These are phyloP conservation scores for Anniella stebbinsi DNA, from an alignment of 2,797 vertebrate species.

Conservation along the genomic window DNA sequence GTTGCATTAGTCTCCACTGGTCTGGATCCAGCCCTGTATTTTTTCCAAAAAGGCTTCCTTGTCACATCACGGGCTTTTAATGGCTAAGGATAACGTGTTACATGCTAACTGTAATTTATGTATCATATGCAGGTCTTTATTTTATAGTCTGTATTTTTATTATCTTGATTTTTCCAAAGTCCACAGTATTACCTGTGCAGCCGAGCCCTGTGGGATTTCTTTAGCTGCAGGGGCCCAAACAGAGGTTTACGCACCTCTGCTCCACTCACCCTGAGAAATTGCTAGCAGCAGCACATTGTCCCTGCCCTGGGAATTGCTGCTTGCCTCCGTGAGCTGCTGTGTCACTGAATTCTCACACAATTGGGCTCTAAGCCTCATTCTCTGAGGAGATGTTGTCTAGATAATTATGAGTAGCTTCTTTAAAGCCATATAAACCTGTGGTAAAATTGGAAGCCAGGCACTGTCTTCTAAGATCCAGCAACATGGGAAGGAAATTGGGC, in stretches of 20 bases:
- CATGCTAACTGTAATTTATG: neutral
- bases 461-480: neutral
- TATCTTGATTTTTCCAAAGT: neutral
- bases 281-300: neutral
- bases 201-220: neutral
- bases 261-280: neutral
- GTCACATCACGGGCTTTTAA: neutral
- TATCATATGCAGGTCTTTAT: neutral
- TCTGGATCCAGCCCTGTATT: neutral
- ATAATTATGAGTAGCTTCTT: constrained; percentile 10
- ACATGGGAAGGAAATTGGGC: neutral
- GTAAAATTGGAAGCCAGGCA: neutral
- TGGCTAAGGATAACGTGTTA: neutral
- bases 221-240: neutral
- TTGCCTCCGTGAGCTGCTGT: neutral
- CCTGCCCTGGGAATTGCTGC: neutral
- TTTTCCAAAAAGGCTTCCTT: neutral
- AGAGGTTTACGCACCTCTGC: neutral
- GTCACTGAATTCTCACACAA: neutral
- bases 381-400: constrained; percentile 2
- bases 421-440: neutral
- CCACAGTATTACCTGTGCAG: neutral
- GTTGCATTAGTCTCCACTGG: neutral
- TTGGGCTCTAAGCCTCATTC: neutral
- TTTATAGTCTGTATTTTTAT: neutral